These are phyloP conservation scores for Drosophila lowei DNA, from an alignment of 1,140 invertebrate genomes.

Conservation along the genomic window DNA sequence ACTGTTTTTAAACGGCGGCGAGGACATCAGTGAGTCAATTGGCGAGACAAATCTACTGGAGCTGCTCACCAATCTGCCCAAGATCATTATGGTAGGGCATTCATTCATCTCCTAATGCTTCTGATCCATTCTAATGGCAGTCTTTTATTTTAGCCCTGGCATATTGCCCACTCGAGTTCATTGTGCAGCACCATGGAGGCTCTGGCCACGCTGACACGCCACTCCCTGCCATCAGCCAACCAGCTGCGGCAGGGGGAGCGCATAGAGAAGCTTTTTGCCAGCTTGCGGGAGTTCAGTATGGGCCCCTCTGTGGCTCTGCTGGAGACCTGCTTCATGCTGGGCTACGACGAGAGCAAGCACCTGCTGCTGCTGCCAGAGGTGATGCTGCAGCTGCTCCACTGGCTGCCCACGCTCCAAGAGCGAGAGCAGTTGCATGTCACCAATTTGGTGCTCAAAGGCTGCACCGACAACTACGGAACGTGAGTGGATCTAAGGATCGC, in stretches of 20 bases:
- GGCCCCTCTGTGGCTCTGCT: constrained; percentile 73
- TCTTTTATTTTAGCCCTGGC: constrained; percentile 50
- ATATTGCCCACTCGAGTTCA: constrained; percentile 54
- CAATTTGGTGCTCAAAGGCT: constrained; percentile 78
- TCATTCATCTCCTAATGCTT: neutral
- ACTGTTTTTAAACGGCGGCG: constrained; percentile 45
- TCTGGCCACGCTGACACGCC: constrained; percentile 54
- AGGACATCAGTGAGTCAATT: constrained; percentile 58
- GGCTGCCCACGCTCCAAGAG: constrained; percentile 82
- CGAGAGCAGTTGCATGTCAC: constrained; percentile 83
- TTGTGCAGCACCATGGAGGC: constrained; percentile 67
- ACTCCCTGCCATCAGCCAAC: constrained; percentile 41
- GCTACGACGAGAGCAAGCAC: constrained; percentile 77
- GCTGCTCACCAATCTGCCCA: constrained; percentile 64
- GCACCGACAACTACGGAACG: constrained; percentile 83
- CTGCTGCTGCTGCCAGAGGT: constrained; percentile 71
- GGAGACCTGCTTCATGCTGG: constrained; percentile 81
- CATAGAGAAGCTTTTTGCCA: constrained; percentile 76
- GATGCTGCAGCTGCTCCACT: constrained; percentile 71
- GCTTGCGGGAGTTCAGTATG: constrained; percentile 69
- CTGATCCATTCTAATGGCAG: neutral
- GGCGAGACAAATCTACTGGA: constrained; percentile 74
- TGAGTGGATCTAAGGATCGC: constrained; percentile 31
- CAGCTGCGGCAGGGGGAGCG: constrained; percentile 53
- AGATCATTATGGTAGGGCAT: constrained; percentile 47